A percentile compares a stretch with the other conserved stretches of the same genome.
phyloP scores from a whole-genome alignment of 2,888 invertebrate genomes.

The Andrena flavipes region DNA sequence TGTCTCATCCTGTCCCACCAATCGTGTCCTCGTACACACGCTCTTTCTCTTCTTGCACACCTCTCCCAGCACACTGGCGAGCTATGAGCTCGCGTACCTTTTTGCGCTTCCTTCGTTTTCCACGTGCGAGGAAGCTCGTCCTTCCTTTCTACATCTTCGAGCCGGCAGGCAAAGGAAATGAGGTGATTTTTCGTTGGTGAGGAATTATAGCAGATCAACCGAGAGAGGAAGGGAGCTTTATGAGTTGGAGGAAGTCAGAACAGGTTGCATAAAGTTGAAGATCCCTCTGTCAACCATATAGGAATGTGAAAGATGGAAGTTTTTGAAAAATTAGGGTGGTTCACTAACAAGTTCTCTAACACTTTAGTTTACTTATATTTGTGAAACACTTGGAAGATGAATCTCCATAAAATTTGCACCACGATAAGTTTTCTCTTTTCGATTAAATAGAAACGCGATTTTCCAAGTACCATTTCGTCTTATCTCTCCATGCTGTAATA shows the following conservation, averaged over 20 bases:
- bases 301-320: too few relatives aligned
- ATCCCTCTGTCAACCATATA: too few relatives aligned
- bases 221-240: background rate
- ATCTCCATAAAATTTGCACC: too few relatives aligned
- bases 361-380: too few relatives aligned
- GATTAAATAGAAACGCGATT: too few relatives aligned
- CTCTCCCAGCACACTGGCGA: slow-evolving; percentile 46
- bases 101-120: slow-evolving; percentile 28
- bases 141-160: background rate
- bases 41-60: slow-evolving; percentile 39
- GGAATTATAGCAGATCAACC: background rate
- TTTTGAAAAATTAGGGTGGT: too few relatives aligned
- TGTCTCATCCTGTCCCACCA: slow-evolving; percentile 79
- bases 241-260: background rate
- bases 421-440: too few relatives aligned
- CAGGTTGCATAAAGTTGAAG: too few relatives aligned
- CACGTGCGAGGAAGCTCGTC: slow-evolving; percentile 15
- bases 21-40: slow-evolving; percentile 60
- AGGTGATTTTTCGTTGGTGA: slow-evolving; percentile 1
- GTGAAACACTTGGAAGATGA: too few relatives aligned
- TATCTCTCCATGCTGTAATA: too few relatives aligned
- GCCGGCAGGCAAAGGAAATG: background rate
- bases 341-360: too few relatives aligned
- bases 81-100: slow-evolving; percentile 40
- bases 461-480: too few relatives aligned